Evolutionary conservation across 2,888 invertebrate genomes (phyloP).

Genomic region (Nasonia oneida): DNA sequence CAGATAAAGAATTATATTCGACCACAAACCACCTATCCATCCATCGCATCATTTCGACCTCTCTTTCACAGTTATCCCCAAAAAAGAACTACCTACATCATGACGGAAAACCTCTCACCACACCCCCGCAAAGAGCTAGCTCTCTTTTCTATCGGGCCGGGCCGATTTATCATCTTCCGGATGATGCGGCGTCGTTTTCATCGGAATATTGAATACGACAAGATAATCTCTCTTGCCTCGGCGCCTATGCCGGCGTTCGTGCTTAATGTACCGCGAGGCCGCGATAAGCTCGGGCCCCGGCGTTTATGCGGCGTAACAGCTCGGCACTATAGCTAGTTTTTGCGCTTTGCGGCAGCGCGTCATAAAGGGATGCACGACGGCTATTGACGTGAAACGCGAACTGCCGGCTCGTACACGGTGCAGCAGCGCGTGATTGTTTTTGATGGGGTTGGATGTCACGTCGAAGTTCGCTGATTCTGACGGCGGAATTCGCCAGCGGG

Average conservation of each 20-base stretch:
- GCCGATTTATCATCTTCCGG: constrained; percentile 77
- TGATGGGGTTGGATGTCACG: background rate
- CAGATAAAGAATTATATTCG: too few relatives aligned
- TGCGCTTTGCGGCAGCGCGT: constrained; percentile 21
- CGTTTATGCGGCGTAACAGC: background rate
- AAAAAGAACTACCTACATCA: background rate
- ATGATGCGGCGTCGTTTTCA: constrained; percentile 72
- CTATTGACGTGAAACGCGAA: constrained; percentile 37
- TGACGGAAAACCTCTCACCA: background rate
- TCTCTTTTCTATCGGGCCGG: constrained; percentile 44
- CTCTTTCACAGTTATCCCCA: background rate
- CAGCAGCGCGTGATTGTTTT: constrained; percentile 12
- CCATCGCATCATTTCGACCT: background rate
- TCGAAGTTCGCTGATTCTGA: constrained; percentile 1
- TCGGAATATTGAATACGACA: constrained; percentile 80
- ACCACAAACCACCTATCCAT: background rate
- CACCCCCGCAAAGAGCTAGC: background rate
- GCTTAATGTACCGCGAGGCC: constrained; percentile 79
- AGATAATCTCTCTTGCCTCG: constrained; percentile 77
- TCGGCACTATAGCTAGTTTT: constrained; percentile 44
- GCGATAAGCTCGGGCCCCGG: constrained; percentile 56
- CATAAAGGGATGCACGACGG: constrained; percentile 37
- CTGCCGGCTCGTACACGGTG: background rate
- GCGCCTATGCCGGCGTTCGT: constrained; percentile 68
- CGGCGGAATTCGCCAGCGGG: constrained; percentile 2